Conservation (phyloP, 1,140 invertebrate genomes). For the Philotrypesis tridentata region DNA sequence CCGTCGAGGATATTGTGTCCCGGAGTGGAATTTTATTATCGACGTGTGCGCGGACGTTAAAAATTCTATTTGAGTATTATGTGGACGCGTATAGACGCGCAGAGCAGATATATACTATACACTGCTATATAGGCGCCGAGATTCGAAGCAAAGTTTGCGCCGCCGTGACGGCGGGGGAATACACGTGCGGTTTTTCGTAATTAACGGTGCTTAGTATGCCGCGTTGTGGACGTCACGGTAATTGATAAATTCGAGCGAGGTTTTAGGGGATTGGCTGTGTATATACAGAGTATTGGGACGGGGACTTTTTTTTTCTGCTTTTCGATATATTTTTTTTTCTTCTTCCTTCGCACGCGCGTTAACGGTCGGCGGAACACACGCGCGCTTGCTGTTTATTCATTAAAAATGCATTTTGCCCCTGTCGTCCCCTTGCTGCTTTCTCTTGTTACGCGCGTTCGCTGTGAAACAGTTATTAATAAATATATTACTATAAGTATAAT, state of each 20-base stretch:
- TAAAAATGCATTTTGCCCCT: no score
- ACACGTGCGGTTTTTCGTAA: not conserved
- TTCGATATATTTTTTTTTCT: not conserved
- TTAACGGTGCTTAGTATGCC: not conserved
- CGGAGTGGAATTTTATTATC: slow-evolving; percentile 33
- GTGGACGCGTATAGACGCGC: no score
- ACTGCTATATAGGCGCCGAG: not conserved
- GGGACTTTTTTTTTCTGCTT: not conserved
- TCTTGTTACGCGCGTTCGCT: no score
- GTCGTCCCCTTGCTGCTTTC: no score
- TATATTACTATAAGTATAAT: not conserved
- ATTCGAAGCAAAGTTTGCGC: not conserved
- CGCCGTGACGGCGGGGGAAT: not conserved
- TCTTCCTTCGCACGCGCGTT: not conserved
- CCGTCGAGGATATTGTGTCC: not conserved
- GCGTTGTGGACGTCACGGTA: not conserved
- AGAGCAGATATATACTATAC: no score
- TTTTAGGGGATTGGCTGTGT: not conserved
- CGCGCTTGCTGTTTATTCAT: no score
- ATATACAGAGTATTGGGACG: not conserved
- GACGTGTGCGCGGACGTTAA: slow-evolving; percentile 12
- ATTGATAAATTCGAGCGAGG: not conserved
- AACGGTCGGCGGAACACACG: no score
- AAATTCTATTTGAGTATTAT: not conserved
- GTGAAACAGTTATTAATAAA: not conserved